These are phyloP conservation scores for Chloromyia formosa DNA, from an alignment of 2,888 invertebrate species.

Conservation along the genomic window DNA sequence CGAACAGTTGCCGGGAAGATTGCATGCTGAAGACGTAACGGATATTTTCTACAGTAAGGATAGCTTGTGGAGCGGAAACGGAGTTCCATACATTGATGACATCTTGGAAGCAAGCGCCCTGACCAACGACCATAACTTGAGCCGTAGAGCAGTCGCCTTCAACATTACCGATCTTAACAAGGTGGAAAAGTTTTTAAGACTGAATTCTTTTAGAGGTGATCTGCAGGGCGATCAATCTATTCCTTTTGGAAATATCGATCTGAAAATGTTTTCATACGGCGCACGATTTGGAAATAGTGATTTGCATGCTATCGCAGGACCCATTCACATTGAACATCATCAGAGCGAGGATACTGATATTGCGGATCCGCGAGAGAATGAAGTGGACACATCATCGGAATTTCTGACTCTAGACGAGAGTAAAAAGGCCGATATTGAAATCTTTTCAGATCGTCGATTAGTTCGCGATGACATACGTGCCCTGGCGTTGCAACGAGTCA, in stretches of 20 bases:
- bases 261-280: constrained; percentile 62
- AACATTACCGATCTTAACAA: constrained; percentile 59
- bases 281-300: constrained; percentile 58
- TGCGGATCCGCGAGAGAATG: constrained; percentile 52
- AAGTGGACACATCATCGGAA: constrained; percentile 48
- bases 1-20: constrained; percentile 79
- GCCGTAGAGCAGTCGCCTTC: constrained; percentile 54
- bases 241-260: constrained; percentile 63
- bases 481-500: constrained; percentile 55
- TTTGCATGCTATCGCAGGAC: constrained; percentile 62
- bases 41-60: constrained; percentile 58
- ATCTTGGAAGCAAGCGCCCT: constrained; percentile 58
- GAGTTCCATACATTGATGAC: constrained; percentile 60
- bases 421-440: constrained; percentile 57
- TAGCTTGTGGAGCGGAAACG: constrained; percentile 75
- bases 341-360: constrained; percentile 24
- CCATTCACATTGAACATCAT: constrained; percentile 53
- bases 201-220: constrained; percentile 62
- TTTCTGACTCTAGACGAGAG: constrained; percentile 19
- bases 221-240: constrained; percentile 60
- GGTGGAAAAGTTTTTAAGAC: constrained; percentile 59
- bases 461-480: constrained; percentile 62
- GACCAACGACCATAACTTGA: constrained; percentile 54
- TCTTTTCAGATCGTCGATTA: constrained; percentile 59
- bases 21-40: constrained; percentile 64